A percentile compares a stretch with the other conserved stretches of the same genome.
Evolutionary conservation across 2,888 invertebrate species (phyloP).

Genomic region (Craniophora ligustri): DNA sequence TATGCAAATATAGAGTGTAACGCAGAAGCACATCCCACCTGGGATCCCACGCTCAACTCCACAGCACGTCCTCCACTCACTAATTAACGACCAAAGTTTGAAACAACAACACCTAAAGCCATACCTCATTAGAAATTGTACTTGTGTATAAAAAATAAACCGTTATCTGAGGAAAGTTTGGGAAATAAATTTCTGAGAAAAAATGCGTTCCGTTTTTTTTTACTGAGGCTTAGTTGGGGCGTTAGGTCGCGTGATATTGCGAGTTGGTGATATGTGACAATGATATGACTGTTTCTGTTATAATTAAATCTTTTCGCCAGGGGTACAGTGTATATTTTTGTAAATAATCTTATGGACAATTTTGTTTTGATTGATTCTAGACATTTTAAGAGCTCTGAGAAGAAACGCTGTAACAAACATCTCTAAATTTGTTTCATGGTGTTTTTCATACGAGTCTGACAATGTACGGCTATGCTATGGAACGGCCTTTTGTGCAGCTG

Average conservation of each 20-base stretch:
- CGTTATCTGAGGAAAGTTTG: constrained; percentile 36
- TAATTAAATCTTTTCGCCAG: too few relatives aligned
- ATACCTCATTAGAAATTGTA: constrained; percentile 68
- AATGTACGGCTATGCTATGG: too few relatives aligned
- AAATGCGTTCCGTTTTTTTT: constrained; percentile 8
- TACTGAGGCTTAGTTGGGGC: constrained; percentile 6
- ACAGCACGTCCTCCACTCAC: constrained; percentile 60
- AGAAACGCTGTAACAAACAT: too few relatives aligned
- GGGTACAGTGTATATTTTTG: too few relatives aligned
- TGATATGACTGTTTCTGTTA: too few relatives aligned
- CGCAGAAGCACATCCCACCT: constrained; percentile 73
- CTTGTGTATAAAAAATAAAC: constrained; percentile 52
- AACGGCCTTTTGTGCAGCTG: too few relatives aligned
- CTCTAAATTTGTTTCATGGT: too few relatives aligned
- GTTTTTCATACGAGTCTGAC: too few relatives aligned
- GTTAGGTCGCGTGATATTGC: neutral
- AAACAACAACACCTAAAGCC: constrained; percentile 66
- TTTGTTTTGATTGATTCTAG: too few relatives aligned
- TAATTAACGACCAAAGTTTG: constrained; percentile 80
- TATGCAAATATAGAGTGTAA: constrained; percentile 72
- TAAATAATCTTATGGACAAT: too few relatives aligned
- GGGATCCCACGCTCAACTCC: constrained; percentile 64
- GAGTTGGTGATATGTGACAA: too few relatives aligned
- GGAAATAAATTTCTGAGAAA: constrained; percentile 33
- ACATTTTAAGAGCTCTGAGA: too few relatives aligned